phyloP scores from a whole-genome alignment of 1,140 invertebrate species.

The Proctacanthus coquilletti region DNA sequence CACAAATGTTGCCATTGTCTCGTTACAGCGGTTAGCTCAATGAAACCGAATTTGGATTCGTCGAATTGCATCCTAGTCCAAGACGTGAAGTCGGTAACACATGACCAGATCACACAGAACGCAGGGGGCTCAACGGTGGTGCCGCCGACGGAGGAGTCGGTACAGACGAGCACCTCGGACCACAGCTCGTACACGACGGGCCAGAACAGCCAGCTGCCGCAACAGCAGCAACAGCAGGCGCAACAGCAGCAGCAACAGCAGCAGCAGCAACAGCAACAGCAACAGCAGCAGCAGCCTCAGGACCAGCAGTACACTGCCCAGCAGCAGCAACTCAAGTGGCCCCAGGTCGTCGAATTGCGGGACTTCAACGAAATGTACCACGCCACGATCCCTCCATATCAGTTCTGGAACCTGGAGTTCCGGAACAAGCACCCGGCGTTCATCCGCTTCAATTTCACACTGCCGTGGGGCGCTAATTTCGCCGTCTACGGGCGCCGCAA shows the following conservation, averaged over 20 bases:
- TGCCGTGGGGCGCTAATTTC: conserved; percentile 81
- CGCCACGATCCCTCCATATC: conserved; percentile 67
- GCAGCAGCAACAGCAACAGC: conserved; percentile 37
- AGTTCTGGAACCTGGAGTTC: conserved; percentile 85
- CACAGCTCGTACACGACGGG: conserved; percentile 29
- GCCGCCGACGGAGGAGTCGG: conserved; percentile 37
- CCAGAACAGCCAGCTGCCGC: conserved; percentile 17
- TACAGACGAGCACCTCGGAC: conserved; percentile 48
- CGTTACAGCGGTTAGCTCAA: conserved; percentile 67
- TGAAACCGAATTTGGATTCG: conserved; percentile 67
- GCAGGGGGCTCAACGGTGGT: conserved; percentile 26
- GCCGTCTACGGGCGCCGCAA: conserved; percentile 86
- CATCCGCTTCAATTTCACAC: conserved; percentile 75
- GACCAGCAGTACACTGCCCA: conserved; percentile 44
- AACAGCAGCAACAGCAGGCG: conserved; percentile 22
- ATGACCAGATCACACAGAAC: conserved; percentile 47
- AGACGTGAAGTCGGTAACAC: conserved; percentile 74
- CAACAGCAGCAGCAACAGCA: conserved; percentile 26
- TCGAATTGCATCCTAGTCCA: conserved; percentile 77
- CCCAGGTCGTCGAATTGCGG: conserved; percentile 62
- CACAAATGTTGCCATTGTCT: too few species aligned
- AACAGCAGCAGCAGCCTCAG: conserved; percentile 38
- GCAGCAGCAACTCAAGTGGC: conserved; percentile 51
- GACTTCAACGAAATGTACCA: conserved; percentile 67
- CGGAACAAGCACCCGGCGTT: conserved; percentile 75